Evolutionary conservation across 2,113 vertebrate species (phyloP).

Genomic region (Halichoerus grypus): DNA sequence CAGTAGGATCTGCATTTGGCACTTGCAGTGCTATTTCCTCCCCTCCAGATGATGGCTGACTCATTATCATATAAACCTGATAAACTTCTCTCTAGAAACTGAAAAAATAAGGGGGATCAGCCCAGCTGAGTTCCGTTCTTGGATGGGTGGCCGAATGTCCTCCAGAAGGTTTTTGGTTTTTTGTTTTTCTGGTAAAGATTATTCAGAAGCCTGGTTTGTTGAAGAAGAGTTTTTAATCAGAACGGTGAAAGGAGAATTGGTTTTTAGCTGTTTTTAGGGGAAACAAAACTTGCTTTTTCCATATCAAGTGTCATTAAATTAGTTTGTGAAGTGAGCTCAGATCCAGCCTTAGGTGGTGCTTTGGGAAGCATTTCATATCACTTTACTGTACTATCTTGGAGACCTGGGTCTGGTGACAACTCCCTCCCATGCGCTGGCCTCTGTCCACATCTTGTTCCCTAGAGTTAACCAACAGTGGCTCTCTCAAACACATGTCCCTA

Average conservation of each 20-base stretch:
- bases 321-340: not conserved
- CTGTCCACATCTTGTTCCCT: not conserved
- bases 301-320: not conserved
- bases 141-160: not conserved
- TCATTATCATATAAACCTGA: not conserved
- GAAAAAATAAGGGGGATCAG: not conserved
- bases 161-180: not conserved
- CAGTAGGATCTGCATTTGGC: not conserved
- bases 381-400: not conserved
- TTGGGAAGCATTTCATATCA: not conserved
- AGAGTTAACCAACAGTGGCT: not conserved
- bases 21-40: not conserved
- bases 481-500: not conserved
- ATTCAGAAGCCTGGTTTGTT: not conserved
- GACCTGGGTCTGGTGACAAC: not conserved
- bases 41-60: not conserved
- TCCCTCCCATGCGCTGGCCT: not conserved
- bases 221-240: not conserved
- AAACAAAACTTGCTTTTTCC: not conserved
- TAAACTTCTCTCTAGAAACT: constrained; percentile 17
- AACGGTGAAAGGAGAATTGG: constrained; percentile 17
- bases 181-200: not conserved
- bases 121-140: not conserved
- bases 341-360: not conserved
- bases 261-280: not conserved